Evolutionary conservation across 2,888 invertebrate genomes (phyloP), one percentile per base, ranked within the genome.

Genomic region (Conistra vaccinii): DNA sequence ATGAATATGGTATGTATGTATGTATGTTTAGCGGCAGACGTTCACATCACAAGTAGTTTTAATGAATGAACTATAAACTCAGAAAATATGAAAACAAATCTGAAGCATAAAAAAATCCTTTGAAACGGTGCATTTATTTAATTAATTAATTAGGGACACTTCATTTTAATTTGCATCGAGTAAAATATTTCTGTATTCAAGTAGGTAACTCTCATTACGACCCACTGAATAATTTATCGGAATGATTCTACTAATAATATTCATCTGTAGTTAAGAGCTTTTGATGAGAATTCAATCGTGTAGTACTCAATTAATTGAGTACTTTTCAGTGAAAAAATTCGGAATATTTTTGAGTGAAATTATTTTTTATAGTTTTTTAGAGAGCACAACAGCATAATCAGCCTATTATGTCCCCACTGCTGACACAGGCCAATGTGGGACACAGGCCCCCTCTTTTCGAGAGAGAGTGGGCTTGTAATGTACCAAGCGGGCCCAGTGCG

Each of bases 211-310:
- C 17, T 58, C 61, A 48, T 69, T 35, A 60, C 45, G 67, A 66
- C 23, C 32, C 29, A 63, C 10, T 79, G 62, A 83, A 69, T 65
- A 65, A 72, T 83, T 83, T 62, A 73, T 69, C 23, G 53, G 20
- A 71, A 81, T 55, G 17, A n/a, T 61, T 66, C 66, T 32, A 71
- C 39, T 72, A 62, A 60, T 61, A 67, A 60, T 17, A 23, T 71
- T 69, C 26, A 29, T 32, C 35, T 35, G 53, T 71, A 80, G 14
- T 69, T 20, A 42, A 68, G 53, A 67, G 68, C 62, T 69, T 84
- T 76, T 77, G 62, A 71, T n/a, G 69, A 55, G 62, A 62, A 77
- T 71, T 71, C 67, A 73, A 73, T 69, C 63, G 71, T 70, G 53
- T 73, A 62, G 35, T 58, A 32, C 29, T 73, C 20, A 57, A 68